Conservation (phyloP, 2,888 invertebrate species). For the Eupeodes luniger region DNA sequence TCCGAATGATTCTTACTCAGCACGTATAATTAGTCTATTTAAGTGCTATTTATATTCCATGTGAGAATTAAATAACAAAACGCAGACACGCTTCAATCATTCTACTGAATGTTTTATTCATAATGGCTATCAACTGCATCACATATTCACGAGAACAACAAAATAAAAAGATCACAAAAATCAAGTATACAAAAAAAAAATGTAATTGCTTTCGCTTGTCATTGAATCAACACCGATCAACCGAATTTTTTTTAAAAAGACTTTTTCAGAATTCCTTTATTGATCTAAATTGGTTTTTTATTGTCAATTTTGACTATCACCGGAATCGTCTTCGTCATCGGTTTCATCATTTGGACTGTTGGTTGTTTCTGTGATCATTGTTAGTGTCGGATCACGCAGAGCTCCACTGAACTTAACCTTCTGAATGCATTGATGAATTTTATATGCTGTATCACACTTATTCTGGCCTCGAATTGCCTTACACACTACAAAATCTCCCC, state of each 20-base stretch:
- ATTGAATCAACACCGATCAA: not conserved
- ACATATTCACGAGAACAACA: not conserved
- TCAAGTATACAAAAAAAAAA: constrained; percentile 7
- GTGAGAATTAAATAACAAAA: not conserved
- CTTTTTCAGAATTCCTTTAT: not conserved
- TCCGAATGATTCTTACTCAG: not conserved
- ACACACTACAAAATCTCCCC: constrained; percentile 48
- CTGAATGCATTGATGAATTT: constrained; percentile 79
- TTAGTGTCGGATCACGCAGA: constrained; percentile 25
- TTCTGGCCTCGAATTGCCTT: constrained; percentile 77
- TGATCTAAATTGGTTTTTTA: constrained; percentile 11
- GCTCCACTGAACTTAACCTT: constrained; percentile 56
- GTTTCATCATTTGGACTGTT: constrained; percentile 22
- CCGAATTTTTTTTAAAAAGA: not conserved
- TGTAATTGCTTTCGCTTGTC: not conserved
- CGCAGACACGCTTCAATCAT: constrained; percentile 14
- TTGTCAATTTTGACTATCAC: constrained; percentile 53
- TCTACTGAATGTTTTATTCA: not conserved
- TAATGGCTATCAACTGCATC: not conserved
- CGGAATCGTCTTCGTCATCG: constrained; percentile 51
- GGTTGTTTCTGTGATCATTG: constrained; percentile 32
- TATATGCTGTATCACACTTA: constrained; percentile 80
- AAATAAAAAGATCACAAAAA: not conserved
- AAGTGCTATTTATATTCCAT: not conserved
- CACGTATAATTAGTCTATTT: not conserved